A percentile compares a stretch with the other conserved stretches of the same genome.
These are phyloP conservation scores for Phocoena sinus DNA, from an alignment of 2,113 vertebrate species.

Conservation along the genomic window DNA sequence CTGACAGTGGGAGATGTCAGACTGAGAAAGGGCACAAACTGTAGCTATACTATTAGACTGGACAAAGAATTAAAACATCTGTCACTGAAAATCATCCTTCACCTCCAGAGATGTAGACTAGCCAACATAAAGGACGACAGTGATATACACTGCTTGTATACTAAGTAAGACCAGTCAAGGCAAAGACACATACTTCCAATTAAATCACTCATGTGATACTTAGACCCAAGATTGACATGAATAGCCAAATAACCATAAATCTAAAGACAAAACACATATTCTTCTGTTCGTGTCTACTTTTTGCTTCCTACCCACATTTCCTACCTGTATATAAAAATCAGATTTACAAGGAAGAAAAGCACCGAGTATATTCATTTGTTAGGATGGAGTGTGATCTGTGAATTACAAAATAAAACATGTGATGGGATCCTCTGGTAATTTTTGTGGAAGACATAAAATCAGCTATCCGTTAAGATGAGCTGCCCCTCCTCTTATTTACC, in stretches of 20 bases:
- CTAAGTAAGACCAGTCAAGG: not conserved
- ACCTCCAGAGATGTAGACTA: not conserved
- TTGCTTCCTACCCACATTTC: not conserved
- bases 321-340: not conserved
- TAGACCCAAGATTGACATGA: not conserved
- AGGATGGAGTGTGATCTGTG: not conserved
- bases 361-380: not conserved
- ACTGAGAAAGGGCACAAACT: not conserved
- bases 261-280: not conserved
- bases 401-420: not conserved
- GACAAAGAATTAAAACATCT: constrained; percentile 37
- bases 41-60: not conserved
- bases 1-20: not conserved
- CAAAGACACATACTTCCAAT: not conserved
- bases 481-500: not conserved
- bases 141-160: not conserved
- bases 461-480: not conserved
- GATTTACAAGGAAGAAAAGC: not conserved
- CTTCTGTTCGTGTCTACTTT: not conserved
- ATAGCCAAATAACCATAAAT: not conserved
- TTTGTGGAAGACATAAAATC: not conserved
- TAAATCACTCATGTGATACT: not conserved
- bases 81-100: constrained; percentile 28
- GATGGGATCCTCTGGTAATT: not conserved
- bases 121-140: not conserved